A percentile compares a stretch with the other conserved stretches of the same genome.
These are phyloP conservation scores for Heptranchias perlo DNA, from an alignment of 2,113 vertebrate genomes.

Conservation along the genomic window DNA sequence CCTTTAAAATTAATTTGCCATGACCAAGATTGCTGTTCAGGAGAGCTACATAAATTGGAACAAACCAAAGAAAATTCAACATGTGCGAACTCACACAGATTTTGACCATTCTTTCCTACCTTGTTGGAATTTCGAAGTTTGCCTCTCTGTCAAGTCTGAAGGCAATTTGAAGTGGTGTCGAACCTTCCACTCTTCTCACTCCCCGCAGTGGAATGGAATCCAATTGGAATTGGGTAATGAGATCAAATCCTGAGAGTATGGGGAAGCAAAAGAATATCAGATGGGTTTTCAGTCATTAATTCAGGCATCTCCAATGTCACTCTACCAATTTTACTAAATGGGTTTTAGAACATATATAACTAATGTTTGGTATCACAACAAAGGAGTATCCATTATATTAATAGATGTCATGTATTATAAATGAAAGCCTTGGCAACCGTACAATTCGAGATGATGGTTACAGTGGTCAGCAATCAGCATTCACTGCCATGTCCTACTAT, in stretches of 20 bases:
- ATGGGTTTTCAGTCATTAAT: not conserved
- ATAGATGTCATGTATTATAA: not conserved
- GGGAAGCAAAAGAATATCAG: not conserved
- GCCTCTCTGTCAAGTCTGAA: conserved; percentile 68
- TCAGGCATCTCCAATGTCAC: not conserved
- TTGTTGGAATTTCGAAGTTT: conserved; percentile 72
- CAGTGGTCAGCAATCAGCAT: not conserved
- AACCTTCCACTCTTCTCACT: conserved; percentile 67
- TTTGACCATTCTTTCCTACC: conserved; percentile 50
- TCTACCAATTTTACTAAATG: not conserved
- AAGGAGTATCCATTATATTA: not conserved
- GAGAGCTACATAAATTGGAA: not conserved
- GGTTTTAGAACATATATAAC: not conserved
- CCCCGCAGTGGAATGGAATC: conserved; percentile 64
- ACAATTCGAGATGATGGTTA: not conserved
- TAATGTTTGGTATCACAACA: not conserved
- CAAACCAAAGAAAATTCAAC: not conserved
- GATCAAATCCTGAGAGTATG: conserved; percentile 58
- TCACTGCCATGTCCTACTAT: not conserved
- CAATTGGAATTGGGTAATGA: conserved; percentile 70
- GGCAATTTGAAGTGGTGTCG: conserved; percentile 65
- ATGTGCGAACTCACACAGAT: not conserved
- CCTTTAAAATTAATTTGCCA: not conserved
- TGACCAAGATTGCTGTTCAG: not conserved
- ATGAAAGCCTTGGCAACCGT: not conserved